phyloP scores from a whole-genome alignment of 2,888 invertebrate species.

The Atherix ibis region DNA sequence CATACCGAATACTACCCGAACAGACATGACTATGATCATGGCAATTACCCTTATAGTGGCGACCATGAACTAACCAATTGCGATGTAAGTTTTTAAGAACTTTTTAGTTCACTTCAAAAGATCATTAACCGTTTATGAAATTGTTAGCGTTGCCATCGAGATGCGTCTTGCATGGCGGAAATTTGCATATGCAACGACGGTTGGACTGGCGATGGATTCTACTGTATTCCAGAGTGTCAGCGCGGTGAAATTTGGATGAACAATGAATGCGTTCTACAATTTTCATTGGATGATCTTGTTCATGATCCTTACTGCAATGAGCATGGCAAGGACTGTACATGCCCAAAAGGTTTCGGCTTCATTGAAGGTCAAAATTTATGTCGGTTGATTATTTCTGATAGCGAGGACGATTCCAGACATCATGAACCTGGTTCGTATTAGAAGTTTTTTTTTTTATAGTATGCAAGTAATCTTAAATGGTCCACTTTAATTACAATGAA shows the following conservation, averaged over 20 bases:
- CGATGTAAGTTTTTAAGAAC: no score
- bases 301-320: slow-evolving; percentile 24
- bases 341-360: slow-evolving; percentile 36
- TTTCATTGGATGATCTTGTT: slow-evolving; percentile 20
- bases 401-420: no score
- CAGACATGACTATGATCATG: background rate
- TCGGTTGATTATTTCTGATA: no score
- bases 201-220: slow-evolving; percentile 53
- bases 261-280: slow-evolving; percentile 20
- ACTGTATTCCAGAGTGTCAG: slow-evolving; percentile 21
- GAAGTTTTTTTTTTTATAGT: no score
- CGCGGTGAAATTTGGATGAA: slow-evolving; percentile 25
- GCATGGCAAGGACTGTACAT: slow-evolving; percentile 33
- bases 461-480: no score
- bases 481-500: no score
- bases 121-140: no score
- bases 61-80: no score
- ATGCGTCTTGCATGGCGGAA: slow-evolving; percentile 65
- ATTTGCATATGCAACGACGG: slow-evolving; percentile 47
- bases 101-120: no score
- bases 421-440: no score
- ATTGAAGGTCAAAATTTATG: slow-evolving; percentile 26
- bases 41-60: no score
- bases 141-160: slow-evolving; percentile 23
- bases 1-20: no score